A percentile compares a stretch with the other conserved stretches of the same genome.
Evolutionary conservation across 2,797 vertebrate species (phyloP).

Genomic region (Spheniscus humboldti): DNA sequence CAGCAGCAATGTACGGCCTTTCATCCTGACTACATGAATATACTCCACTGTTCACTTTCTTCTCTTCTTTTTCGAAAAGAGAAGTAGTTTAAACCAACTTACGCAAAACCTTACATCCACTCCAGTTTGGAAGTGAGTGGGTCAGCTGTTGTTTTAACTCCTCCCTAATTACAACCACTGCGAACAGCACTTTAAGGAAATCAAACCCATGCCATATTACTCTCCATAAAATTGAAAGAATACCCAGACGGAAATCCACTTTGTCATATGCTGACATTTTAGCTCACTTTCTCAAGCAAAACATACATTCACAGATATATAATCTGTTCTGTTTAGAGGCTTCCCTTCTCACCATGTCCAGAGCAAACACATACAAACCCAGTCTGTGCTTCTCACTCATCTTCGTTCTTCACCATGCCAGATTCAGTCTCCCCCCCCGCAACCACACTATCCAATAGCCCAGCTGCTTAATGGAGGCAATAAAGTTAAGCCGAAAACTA

Average conservation of each 20-base stretch:
- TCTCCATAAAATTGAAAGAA: neutral
- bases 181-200: neutral
- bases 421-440: fast-evolving
- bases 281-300: neutral
- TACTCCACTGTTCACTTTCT: neutral
- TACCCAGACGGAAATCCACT: neutral
- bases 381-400: neutral
- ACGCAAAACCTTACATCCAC: neutral
- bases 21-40: neutral
- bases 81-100: neutral
- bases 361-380: neutral
- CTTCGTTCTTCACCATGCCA: neutral
- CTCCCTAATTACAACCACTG: neutral
- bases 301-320: neutral
- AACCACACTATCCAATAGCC: neutral
- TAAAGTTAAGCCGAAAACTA: neutral
- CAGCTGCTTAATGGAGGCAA: neutral
- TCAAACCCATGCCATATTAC: neutral
- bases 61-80: neutral
- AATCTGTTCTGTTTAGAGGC: neutral
- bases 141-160: neutral
- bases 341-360: neutral
- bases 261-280: neutral
- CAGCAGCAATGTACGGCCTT: neutral
- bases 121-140: neutral